Evolutionary conservation across 1,140 invertebrate species (phyloP), one percentile per base, ranked within the genome.

Genomic region (Ceratosolen solmsi): DNA sequence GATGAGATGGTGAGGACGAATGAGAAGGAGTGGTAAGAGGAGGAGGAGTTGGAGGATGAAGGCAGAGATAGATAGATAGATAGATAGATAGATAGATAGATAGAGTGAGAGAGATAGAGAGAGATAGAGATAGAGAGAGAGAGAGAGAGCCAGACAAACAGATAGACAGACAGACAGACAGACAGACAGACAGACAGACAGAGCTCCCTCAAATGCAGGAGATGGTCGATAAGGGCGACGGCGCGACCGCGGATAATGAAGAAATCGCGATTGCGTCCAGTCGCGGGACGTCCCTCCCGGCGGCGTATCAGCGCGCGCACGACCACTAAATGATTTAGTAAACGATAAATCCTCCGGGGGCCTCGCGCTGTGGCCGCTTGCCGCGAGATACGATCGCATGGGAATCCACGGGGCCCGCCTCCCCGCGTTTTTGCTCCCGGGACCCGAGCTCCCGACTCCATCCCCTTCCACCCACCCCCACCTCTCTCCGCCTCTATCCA

Each of bases 381-480:
- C 17, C 33, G 3, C 70, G 72, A 49, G 72, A 56, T 36, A 68
- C 27, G 72, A 74, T 74, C 49, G 33, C 49, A 36, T 36, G 51
- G 72, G 72, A 74, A 58, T 17, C 72, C 70, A 71, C 41, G 46
- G n/a, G 49, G 51, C 9, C 41, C 70, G 13, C 41, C 60, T 27
- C 56, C 33, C 9, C n/a, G 49, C 65, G 36, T 46, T 70, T 70
- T 70, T 41, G n/a, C 65, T 41, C 36, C 1, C 65, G 38, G 20
- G 20, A n/a, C n/a, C n/a, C n/a, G n/a, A n/a, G n/a, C n/a, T 68
- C 77, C 46, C 68, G 56, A 71, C 74, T 38, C 54, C 22, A 56
- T 8, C 56, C 30, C 33, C 33, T n/a, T 41, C 33, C 33, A 0
- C 36, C 49, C 27, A 7, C 41, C 63, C 15, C 33, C 4, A 36